Evolutionary conservation across 53 echinoderm and acorn worm genomes (phyloP).

Genomic region (Paracentrotus lividus): DNA sequence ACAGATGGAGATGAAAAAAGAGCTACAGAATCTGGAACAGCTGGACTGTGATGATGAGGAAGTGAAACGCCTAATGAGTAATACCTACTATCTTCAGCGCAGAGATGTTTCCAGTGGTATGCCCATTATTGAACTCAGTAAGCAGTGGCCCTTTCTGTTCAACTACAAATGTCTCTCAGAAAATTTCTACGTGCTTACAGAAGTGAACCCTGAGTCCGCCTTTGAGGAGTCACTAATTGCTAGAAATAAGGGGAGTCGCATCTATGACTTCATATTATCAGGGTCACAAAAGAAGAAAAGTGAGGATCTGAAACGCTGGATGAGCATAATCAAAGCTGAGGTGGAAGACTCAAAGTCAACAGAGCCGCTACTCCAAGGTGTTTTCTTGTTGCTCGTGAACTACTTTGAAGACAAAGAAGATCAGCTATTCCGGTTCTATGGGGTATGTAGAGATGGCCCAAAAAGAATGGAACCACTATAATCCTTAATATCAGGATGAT

Average conservation of each 20-base stretch:
- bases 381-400: conserved; percentile 74
- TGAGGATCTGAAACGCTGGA: conserved; percentile 70
- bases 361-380: conserved; percentile 67
- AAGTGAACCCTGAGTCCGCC: conserved; percentile 65
- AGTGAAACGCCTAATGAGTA: conserved; percentile 71
- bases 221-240: conserved; percentile 71
- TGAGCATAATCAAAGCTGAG: conserved; percentile 72
- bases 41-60: conserved; percentile 71
- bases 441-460: conserved; percentile 52
- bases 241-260: conserved; percentile 72
- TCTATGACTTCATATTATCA: conserved; percentile 69
- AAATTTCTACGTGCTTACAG: conserved; percentile 72
- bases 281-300: conserved; percentile 67
- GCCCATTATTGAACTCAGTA: conserved; percentile 72
- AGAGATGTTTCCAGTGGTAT: conserved; percentile 75
- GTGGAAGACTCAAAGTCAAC: conserved; percentile 74
- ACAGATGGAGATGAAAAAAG: conserved; percentile 71
- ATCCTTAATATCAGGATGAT: no score
- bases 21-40: conserved; percentile 73
- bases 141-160: conserved; percentile 76
- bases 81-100: conserved; percentile 72
- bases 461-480: no score
- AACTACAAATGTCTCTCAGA: conserved; percentile 72
- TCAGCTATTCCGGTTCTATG: conserved; percentile 73
- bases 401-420: conserved; percentile 73